Evolutionary conservation across 2,888 invertebrate species (phyloP).

Genomic region (Agrotis segetum): DNA sequence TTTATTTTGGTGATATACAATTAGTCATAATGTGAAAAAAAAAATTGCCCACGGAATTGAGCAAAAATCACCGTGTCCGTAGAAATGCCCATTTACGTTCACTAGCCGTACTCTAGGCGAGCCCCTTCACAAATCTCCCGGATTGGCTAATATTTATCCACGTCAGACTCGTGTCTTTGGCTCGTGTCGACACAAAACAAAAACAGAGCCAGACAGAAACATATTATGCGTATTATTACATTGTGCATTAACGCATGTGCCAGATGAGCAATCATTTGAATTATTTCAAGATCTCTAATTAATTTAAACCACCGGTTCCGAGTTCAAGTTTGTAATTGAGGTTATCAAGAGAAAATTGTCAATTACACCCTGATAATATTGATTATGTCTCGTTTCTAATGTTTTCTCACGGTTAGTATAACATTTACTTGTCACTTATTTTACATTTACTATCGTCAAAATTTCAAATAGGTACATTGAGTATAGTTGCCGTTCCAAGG

Average conservation of each 20-base stretch:
- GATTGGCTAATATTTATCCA: conserved; percentile 24
- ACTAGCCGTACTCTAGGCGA: neutral
- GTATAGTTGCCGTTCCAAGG: too few relatives aligned
- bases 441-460: neutral
- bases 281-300: conserved; percentile 32
- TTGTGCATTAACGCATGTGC: neutral
- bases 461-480: neutral
- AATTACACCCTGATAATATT: conserved; percentile 1
- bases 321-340: conserved; percentile 35
- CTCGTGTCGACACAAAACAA: conserved; percentile 17
- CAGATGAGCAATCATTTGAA: conserved; percentile 5
- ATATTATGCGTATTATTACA: neutral
- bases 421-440: neutral
- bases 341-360: conserved; percentile 34
- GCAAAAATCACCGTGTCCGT: too few relatives aligned
- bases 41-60: too few relatives aligned
- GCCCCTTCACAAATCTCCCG: conserved; percentile 17
- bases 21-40: too few relatives aligned
- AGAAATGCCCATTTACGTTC: too few relatives aligned
- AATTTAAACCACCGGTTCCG: conserved; percentile 15
- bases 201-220: neutral
- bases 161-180: conserved; percentile 6
- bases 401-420: neutral
- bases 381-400: conserved; percentile 11
- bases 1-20: too few relatives aligned